These are phyloP conservation scores for Cuculus canorus DNA, from an alignment of 2,797 vertebrate species.

Conservation along the genomic window DNA sequence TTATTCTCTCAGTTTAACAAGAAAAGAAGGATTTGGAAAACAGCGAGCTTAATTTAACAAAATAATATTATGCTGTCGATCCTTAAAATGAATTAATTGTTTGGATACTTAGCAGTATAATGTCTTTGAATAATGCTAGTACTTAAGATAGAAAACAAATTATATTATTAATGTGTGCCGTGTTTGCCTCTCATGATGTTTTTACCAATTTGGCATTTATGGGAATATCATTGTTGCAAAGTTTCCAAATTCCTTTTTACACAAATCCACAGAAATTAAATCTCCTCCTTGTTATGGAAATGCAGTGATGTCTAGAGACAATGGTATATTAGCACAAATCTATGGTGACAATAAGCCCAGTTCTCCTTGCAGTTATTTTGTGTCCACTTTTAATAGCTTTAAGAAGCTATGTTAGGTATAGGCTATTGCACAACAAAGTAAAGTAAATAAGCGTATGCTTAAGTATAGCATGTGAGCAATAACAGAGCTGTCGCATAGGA, in stretches of 20 bases:
- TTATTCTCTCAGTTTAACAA: conserved; percentile 28
- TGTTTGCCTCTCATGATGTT: conserved; percentile 53
- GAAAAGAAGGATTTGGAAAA: conserved; percentile 37
- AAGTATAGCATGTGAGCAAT: background rate
- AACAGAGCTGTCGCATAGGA: background rate
- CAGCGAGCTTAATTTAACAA: conserved; percentile 26
- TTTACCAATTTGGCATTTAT: conserved; percentile 67
- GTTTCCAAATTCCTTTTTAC: conserved; percentile 73
- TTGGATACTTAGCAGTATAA: conserved; percentile 56
- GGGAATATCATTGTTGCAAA: conserved; percentile 68
- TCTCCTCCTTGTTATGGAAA: conserved; percentile 72
- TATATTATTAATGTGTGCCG: conserved; percentile 29
- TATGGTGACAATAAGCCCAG: conserved; percentile 42
- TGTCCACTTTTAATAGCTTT: conserved; percentile 25
- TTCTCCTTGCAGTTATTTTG: conserved; percentile 25
- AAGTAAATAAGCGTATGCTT: background rate
- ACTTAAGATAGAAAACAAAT: conserved; percentile 58
- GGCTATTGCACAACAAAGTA: background rate
- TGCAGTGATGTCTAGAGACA: conserved; percentile 63
- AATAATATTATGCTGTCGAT: conserved; percentile 36
- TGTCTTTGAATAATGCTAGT: conserved; percentile 71
- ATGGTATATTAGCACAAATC: conserved; percentile 45
- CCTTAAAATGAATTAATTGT: conserved; percentile 63
- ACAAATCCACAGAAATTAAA: conserved; percentile 68
- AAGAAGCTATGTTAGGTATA: background rate